Evolutionary conservation across 1,140 invertebrate species (phyloP).

Genomic region (Trissolcus basalis): DNA sequence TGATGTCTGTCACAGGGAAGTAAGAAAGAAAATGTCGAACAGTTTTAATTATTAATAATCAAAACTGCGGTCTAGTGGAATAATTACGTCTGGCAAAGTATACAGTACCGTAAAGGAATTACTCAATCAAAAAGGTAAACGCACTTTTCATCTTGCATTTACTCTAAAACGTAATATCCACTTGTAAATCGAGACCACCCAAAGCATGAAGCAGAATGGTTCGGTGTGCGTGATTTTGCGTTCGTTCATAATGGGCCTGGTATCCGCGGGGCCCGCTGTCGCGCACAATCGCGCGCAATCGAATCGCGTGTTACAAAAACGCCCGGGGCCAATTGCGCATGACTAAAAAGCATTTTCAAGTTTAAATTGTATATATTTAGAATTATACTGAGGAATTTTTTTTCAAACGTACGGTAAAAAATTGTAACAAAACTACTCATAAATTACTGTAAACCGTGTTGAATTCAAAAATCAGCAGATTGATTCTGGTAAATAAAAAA

Average conservation of each 20-base stretch:
- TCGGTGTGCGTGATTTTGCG: slow-evolving; percentile 40
- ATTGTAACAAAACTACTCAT: too few relatives aligned
- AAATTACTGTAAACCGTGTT: too few relatives aligned
- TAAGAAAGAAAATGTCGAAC: too few relatives aligned
- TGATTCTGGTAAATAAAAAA: too few relatives aligned
- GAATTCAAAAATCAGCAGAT: too few relatives aligned
- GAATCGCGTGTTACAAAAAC: slow-evolving; percentile 44
- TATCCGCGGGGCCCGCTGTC: slow-evolving; percentile 23
- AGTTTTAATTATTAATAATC: too few relatives aligned
- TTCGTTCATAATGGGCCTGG: slow-evolving; percentile 37
- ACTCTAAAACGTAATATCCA: slow-evolving; percentile 7
- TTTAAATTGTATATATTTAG: too few relatives aligned
- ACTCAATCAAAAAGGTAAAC: background rate
- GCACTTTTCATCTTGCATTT: slow-evolving; percentile 2
- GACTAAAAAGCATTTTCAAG: slow-evolving; percentile 4
- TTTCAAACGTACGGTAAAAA: too few relatives aligned
- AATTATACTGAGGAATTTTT: too few relatives aligned
- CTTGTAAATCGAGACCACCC: slow-evolving; percentile 46
- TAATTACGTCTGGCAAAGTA: too few relatives aligned
- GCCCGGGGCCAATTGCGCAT: slow-evolving; percentile 25
- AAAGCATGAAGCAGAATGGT: slow-evolving; percentile 28
- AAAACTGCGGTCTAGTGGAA: too few relatives aligned
- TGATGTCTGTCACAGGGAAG: too few relatives aligned
- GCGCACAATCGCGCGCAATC: slow-evolving; percentile 53
- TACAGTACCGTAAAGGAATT: background rate